Conservation (phyloP, 2,797 vertebrate species). For the Eutrigla gurnardus region DNA sequence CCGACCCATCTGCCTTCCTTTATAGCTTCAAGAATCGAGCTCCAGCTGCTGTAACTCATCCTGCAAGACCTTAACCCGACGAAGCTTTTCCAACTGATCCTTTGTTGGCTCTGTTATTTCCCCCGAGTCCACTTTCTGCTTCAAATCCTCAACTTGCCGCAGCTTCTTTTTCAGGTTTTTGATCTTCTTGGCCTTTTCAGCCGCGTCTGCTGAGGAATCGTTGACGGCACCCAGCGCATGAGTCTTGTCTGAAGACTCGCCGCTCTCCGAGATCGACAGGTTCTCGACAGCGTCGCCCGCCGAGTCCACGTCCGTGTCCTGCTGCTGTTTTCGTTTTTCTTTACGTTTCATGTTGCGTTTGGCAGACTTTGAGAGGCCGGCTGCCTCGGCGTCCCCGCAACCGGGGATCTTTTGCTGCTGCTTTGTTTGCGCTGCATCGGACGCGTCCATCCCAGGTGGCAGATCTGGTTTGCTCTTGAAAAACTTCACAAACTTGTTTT, state of each 20-base stretch:
- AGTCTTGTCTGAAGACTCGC: slow-evolving; percentile 30
- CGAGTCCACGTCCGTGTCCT: slow-evolving; percentile 77
- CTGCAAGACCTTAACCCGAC: slow-evolving; percentile 81
- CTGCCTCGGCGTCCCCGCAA: slow-evolving; percentile 72
- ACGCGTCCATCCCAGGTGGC: slow-evolving; percentile 89
- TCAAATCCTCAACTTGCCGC: slow-evolving; percentile 92
- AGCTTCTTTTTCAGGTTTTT: slow-evolving; percentile 96
- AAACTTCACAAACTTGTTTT: slow-evolving; percentile 98
- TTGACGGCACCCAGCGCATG: slow-evolving; percentile 6
- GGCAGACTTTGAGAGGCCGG: slow-evolving; percentile 89
- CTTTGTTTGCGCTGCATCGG: slow-evolving; percentile 48
- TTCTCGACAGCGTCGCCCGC: slow-evolving; percentile 84
- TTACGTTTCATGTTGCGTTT: slow-evolving; percentile 96
- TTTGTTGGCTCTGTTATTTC: slow-evolving; percentile 88
- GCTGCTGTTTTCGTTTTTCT: slow-evolving; percentile 92
- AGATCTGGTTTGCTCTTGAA: slow-evolving; percentile 96
- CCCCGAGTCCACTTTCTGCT: slow-evolving; percentile 90
- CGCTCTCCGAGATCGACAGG: slow-evolving; percentile 68
- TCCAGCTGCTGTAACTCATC: slow-evolving; percentile 90
- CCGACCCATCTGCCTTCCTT: slow-evolving; percentile 33
- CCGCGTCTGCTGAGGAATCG: slow-evolving; percentile 45
- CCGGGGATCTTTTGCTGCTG: slow-evolving; percentile 75
- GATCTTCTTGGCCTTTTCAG: slow-evolving; percentile 89
- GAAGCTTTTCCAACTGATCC: slow-evolving; percentile 94
- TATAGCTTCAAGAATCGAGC: slow-evolving; percentile 82